phyloP scores from a whole-genome alignment of 2,888 invertebrate genomes.

The Microctonus hyperodae region DNA sequence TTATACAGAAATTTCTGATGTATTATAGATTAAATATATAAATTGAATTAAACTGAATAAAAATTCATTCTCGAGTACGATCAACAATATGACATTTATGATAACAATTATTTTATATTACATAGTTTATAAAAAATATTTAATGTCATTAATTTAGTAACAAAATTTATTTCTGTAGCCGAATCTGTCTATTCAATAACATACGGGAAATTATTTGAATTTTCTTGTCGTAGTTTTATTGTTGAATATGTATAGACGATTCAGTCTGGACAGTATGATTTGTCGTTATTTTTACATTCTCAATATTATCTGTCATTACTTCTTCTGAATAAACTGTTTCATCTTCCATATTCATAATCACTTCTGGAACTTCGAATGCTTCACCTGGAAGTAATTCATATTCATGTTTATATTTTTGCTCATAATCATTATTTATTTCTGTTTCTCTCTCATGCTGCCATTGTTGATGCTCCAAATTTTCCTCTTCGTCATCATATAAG shows the following conservation, averaged over 20 bases:
- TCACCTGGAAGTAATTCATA: constrained; percentile 58
- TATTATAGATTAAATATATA: neutral
- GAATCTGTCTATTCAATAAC: constrained; percentile 56
- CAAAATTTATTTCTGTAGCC: constrained; percentile 55
- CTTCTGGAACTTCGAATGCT: constrained; percentile 53
- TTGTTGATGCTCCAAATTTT: neutral
- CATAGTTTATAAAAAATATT: neutral
- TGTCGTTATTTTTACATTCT: constrained; percentile 52
- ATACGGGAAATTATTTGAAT: constrained; percentile 60
- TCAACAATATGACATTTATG: neutral
- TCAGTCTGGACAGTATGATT: constrained; percentile 53
- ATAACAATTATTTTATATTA: neutral
- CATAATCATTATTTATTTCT: constrained; percentile 32
- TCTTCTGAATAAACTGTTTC: constrained; percentile 60
- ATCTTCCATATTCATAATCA: constrained; percentile 59
- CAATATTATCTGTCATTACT: constrained; percentile 57
- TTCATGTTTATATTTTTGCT: constrained; percentile 48
- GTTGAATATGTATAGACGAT: constrained; percentile 57
- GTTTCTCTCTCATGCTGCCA: constrained; percentile 28
- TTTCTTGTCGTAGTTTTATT: constrained; percentile 57
- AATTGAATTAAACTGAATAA: neutral
- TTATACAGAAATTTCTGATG: neutral
- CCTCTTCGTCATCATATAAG: neutral
- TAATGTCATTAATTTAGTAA: constrained; percentile 31
- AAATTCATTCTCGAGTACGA: neutral